Evolutionary conservation across 2,888 invertebrate genomes (phyloP), one percentile per base, ranked within the genome.

Genomic region (Sinotaia quadrata): DNA sequence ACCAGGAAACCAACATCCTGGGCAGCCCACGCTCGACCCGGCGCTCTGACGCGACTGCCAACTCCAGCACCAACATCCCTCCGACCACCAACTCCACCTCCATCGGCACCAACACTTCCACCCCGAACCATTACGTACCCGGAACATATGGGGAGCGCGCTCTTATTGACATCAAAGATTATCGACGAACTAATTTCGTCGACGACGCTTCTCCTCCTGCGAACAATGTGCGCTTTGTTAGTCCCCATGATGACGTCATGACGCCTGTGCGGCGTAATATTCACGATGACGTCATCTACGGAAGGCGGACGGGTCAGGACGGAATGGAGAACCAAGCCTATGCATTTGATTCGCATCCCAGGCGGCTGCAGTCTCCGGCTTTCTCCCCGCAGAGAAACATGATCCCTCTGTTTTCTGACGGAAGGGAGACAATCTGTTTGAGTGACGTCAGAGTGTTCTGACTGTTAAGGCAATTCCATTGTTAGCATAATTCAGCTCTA

Each of bases 361-460:
- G 61, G 21, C 49, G 49, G 7, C 27, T 47, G 8, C 44, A 44
- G 37, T 37, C 41, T 8, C 44, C 27, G 18, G 4, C 18, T 12
- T n/a, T 27, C 24, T 41, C 8, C 41, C 27, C 41, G 2, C 27
- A 21, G n/a, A 27, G 29, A 0, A 24, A 27, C 44, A 44, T 21
- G 29, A 59, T 15, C 27, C 24, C 41, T n/a, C 10, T 61, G 29
- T 61, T 61, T 27, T 41, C 41, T 12, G 61, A 61, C 34, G 61
- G 61, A 41, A 31, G 61, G 7, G 61, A 61, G 34, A 49, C 29
- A 10, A 61, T 61, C 15, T 34, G 61, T 24, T 24, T 61, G 5
- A 61, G n/a, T 34, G 61, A 61, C 61, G 61, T 61, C 49, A 61
- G 61, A 49, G 61, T 61, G 34, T 61, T 61, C 33, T 61, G 34